Evolutionary conservation across 2,888 invertebrate species (phyloP), one percentile per base, ranked within the genome.

Genomic region (Heteropelma amictum): DNA sequence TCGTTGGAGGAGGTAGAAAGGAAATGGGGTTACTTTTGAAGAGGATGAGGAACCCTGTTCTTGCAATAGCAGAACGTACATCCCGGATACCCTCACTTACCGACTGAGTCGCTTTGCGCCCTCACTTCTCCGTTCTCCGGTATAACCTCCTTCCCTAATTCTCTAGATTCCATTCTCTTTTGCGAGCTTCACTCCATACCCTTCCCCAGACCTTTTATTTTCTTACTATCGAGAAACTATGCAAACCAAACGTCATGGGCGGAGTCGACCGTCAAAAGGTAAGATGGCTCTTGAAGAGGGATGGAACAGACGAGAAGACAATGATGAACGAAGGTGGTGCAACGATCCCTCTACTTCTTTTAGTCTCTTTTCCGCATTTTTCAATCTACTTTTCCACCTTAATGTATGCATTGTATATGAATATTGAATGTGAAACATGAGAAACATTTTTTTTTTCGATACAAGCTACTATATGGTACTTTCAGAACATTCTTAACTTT

Each of bases 51-150:
- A 40, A 61, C 21, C n/a, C 23, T 28, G 63, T 12, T 64, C 40
- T 23, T 21, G 47, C 71, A 61, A 71, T 71, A 71, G 56, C 67
- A 30, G 38, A 35, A 53, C 21, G n/a, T n/a, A 73, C 35, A 40
- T 61, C 45, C 70, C 60, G 61, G 67, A 75, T 71, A 67, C 42
- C 35, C 28, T 17, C 56, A 67, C 70, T 71, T 67, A 63, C 70
- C 23, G 61, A 49, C 65, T 75, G 67, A 54, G 64, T 70, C 60
- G 61, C 64, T 65, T 58, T 51, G 60, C 70, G 23, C 30, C 35
- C 53, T 47, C 23, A 1, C 58, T 38, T 8, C 23, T 12, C 12
- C 21, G 8, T 64, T 21, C 6, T 7, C 47, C 42, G 14, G n/a
- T n/a, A 47, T 56, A 49, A 42, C 30, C 54, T 54, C 67, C 71